phyloP scores from a whole-genome alignment of 1,140 invertebrate genomes.

The Zaprionus capensis region DNA sequence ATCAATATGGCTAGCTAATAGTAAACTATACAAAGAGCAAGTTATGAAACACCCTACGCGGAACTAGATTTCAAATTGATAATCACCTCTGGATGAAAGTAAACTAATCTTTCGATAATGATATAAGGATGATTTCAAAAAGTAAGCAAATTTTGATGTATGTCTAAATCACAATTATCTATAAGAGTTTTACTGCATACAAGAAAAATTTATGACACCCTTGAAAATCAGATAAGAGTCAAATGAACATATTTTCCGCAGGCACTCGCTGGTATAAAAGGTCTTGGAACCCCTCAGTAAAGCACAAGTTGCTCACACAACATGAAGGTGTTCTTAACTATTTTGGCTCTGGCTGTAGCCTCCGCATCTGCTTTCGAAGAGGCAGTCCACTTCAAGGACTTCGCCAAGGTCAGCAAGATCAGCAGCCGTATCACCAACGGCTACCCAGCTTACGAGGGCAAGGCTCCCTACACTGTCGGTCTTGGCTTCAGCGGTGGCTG shows the following conservation, averaged over 20 bases:
- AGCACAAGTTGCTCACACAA: conserved; percentile 14
- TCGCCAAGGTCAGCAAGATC: conserved; percentile 28
- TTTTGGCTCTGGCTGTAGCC: conserved; percentile 51
- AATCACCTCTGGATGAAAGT: no score
- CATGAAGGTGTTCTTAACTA: conserved; percentile 52
- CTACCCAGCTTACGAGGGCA: conserved; percentile 31
- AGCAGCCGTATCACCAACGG: conserved; percentile 58
- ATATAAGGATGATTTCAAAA: no score
- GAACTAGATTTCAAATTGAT: no score
- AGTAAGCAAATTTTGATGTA: neutral
- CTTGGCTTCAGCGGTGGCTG: conserved; percentile 73
- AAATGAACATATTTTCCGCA: neutral
- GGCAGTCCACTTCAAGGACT: conserved; percentile 22
- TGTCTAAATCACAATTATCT: neutral
- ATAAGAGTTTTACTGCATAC: neutral
- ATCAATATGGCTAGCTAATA: no score
- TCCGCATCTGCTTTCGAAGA: conserved; percentile 35
- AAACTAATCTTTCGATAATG: no score
- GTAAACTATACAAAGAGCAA: no score
- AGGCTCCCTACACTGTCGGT: conserved; percentile 39
- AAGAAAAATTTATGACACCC: neutral
- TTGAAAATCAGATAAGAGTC: neutral
- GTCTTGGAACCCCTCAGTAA: neutral
- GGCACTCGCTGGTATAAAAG: neutral
- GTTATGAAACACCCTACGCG: no score